These are phyloP conservation scores for Cosmopolites sordidus DNA, from an alignment of 2,888 invertebrate species.

Conservation along the genomic window DNA sequence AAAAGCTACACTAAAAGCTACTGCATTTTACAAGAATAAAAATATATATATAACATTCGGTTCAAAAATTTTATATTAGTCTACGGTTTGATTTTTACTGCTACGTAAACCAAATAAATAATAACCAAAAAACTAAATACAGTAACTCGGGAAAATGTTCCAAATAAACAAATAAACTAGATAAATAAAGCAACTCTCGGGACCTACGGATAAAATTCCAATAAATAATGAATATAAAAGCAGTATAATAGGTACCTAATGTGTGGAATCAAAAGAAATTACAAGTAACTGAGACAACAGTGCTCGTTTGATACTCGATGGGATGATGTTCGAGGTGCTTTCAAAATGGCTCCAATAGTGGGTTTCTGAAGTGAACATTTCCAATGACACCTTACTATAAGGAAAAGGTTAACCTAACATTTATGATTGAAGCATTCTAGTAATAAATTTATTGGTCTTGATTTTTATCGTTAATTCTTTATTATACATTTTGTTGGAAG, in stretches of 20 bases:
- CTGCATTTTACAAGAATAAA: conserved; percentile 37
- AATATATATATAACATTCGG: conserved; percentile 19
- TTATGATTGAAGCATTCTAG: conserved; percentile 23
- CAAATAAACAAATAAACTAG: background rate
- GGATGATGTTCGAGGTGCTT: conserved; percentile 10
- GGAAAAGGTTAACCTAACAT: conserved; percentile 43
- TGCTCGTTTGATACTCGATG: background rate
- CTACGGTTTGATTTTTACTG: background rate
- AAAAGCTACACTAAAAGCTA: conserved; percentile 42
- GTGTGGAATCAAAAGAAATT: conserved; percentile 5
- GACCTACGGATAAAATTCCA: background rate
- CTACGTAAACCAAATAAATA: background rate
- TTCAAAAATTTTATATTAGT: background rate
- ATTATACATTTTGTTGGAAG: too few relatives aligned
- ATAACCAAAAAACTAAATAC: background rate
- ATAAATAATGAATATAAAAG: conserved; percentile 5
- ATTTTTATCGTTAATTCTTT: background rate
- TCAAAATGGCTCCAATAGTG: conserved; percentile 3
- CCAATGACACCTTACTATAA: conserved; percentile 53
- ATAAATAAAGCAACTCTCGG: background rate
- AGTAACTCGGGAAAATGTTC: background rate
- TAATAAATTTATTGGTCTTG: conserved; percentile 24
- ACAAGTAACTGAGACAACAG: background rate
- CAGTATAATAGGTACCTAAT: conserved; percentile 25
- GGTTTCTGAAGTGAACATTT: conserved; percentile 40